Conservation (phyloP, 2,888 invertebrate genomes). For the Geophilus truncorum region DNA sequence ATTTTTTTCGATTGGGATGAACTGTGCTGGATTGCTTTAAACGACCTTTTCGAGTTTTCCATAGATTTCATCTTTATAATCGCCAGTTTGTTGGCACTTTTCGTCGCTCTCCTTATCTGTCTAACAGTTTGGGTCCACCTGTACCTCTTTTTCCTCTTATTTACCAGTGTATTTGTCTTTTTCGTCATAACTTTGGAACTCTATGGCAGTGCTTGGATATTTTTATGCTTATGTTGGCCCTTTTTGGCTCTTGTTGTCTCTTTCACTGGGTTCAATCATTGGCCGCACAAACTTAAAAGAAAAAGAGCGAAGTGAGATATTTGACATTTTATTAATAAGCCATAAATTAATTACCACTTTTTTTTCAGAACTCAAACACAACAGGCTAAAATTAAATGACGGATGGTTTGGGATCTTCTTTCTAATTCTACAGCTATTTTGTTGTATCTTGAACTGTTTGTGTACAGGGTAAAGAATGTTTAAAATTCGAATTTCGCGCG, state of each 20-base stretch:
- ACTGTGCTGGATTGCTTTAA: neutral
- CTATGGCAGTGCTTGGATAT: neutral
- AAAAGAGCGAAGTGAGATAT: too few relatives aligned
- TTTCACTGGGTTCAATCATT: neutral
- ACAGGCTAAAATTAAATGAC: too few relatives aligned
- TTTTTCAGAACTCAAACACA: too few relatives aligned
- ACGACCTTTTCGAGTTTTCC: neutral
- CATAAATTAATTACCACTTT: too few relatives aligned
- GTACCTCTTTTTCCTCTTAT: neutral
- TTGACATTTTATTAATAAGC: too few relatives aligned
- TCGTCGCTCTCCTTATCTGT: neutral
- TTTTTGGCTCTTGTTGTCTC: neutral
- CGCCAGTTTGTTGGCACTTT: neutral
- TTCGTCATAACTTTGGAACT: neutral
- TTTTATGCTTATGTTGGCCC: neutral
- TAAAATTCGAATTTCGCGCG: too few relatives aligned
- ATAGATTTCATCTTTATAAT: neutral
- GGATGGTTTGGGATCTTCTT: too few relatives aligned
- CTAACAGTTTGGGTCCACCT: neutral
- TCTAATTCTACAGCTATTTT: too few relatives aligned
- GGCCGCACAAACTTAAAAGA: neutral
- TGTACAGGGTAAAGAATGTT: too few relatives aligned
- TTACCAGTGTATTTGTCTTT: neutral
- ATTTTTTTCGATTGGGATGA: slow-evolving; percentile 9
- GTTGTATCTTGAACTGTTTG: too few relatives aligned